These are phyloP conservation scores for Imbricaverruca yamaguchii DNA, from an alignment of 2,888 invertebrate genomes.

Conservation along the genomic window DNA sequence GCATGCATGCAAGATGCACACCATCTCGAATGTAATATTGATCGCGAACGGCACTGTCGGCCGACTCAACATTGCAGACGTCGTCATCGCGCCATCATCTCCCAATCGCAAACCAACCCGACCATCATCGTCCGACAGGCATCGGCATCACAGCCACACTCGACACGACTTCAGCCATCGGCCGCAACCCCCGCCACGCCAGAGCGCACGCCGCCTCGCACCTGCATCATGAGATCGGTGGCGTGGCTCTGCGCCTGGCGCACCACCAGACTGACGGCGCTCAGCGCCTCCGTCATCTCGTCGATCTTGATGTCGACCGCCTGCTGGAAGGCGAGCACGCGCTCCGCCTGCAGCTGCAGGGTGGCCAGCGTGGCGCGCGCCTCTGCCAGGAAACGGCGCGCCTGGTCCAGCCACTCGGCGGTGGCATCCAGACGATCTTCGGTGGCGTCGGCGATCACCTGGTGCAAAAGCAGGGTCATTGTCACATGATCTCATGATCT, in stretches of 20 bases:
- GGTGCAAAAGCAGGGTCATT: not conserved
- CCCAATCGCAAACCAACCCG: no score
- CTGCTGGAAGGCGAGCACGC: not conserved
- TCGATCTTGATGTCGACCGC: not conserved
- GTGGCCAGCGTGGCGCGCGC: not conserved
- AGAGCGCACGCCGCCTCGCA: no score
- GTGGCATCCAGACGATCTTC: not conserved
- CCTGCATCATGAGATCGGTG: not conserved
- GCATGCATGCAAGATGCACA: no score
- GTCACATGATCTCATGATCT: no score
- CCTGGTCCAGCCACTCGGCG: slow-evolving; percentile 1
- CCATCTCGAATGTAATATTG: no score
- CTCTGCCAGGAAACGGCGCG: not conserved
- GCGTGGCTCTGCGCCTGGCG: slow-evolving; percentile 10
- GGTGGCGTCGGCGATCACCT: not conserved
- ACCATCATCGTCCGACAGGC: no score
- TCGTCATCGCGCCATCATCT: no score
- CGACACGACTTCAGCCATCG: no score
- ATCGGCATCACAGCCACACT: no score
- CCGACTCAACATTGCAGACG: no score
- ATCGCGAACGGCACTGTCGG: no score
- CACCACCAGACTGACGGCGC: not conserved
- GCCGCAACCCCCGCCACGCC: no score
- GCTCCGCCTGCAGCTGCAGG: slow-evolving; percentile 13
- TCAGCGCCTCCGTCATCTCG: not conserved